These are phyloP conservation scores for Labia minor DNA, from an alignment of 2,888 invertebrate genomes.

Conservation along the genomic window DNA sequence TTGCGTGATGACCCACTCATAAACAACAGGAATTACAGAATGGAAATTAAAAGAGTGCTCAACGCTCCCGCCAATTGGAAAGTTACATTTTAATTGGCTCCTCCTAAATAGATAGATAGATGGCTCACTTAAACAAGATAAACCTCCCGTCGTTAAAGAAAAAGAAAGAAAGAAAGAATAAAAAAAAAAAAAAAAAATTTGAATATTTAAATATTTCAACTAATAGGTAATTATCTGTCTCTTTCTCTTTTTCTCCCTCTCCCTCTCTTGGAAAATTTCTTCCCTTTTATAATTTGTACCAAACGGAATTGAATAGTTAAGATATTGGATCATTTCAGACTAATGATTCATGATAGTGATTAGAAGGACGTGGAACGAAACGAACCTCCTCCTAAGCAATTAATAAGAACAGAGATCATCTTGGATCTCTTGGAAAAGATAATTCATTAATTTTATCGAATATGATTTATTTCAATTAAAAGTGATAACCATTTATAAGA, in stretches of 20 bases:
- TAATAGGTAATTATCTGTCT: background rate
- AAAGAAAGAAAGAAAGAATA: too few species aligned
- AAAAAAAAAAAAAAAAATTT: background rate
- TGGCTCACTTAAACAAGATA: slow-evolving; percentile 13
- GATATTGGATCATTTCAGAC: background rate
- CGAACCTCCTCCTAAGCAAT: too few species aligned
- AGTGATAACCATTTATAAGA: too few species aligned
- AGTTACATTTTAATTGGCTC: slow-evolving; percentile 1
- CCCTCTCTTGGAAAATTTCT: background rate
- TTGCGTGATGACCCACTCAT: background rate
- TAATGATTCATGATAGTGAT: background rate
- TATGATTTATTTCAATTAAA: too few species aligned
- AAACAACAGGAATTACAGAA: background rate
- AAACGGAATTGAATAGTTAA: background rate
- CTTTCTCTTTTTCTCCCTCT: too few species aligned
- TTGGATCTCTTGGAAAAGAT: too few species aligned
- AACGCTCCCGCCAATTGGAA: background rate
- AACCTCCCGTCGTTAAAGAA: background rate
- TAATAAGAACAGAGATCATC: too few species aligned
- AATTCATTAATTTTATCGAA: too few species aligned
- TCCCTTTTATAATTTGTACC: background rate
- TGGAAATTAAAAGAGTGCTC: slow-evolving; percentile 1
- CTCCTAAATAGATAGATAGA: too few species aligned
- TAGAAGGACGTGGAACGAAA: background rate
- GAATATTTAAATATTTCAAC: slow-evolving; percentile 7